Conservation (phyloP, 2,797 vertebrate genomes). For the Podarcis siculus region DNA sequence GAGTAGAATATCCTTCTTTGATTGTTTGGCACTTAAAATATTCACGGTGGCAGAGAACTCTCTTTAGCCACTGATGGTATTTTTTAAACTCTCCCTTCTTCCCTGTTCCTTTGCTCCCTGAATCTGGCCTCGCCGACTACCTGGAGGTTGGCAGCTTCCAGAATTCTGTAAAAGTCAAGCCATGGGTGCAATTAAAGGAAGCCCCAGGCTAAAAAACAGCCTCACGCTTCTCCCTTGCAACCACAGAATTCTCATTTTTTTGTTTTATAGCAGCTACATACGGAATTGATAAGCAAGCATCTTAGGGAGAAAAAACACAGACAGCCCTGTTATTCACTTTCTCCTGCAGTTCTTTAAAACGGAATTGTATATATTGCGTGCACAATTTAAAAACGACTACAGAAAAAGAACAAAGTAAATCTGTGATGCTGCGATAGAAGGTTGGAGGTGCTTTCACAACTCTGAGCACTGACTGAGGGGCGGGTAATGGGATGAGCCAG, state of each 20-base stretch:
- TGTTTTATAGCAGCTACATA: not conserved
- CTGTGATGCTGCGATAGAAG: not conserved
- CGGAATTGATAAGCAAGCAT: conserved; percentile 24
- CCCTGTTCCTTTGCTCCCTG: not conserved
- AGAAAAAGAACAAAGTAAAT: conserved; percentile 21
- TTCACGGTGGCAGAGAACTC: rapidly evolving
- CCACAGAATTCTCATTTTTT: conserved; percentile 64
- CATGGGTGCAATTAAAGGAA: conserved; percentile 20
- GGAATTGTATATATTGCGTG: not conserved
- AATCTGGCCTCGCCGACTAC: not conserved
- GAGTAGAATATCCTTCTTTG: conserved; percentile 67
- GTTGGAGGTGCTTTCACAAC: not conserved
- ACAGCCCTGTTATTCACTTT: not conserved
- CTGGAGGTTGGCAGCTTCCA: conserved; percentile 24
- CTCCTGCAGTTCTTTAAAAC: conserved; percentile 33
- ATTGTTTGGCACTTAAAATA: not conserved
- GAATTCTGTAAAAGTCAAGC: conserved; percentile 47
- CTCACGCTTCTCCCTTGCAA: conserved; percentile 17
- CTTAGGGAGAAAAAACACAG: not conserved
- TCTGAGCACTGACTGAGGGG: not conserved
- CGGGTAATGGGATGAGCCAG: not conserved
- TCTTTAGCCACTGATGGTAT: not conserved
- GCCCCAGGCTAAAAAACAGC: conserved; percentile 5
- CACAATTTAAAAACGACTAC: conserved; percentile 23
- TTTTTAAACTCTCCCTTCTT: not conserved